Base-by-base conservation (phyloP, 2,797 vertebrate genomes). In the Enteromius treurensis region DNA sequence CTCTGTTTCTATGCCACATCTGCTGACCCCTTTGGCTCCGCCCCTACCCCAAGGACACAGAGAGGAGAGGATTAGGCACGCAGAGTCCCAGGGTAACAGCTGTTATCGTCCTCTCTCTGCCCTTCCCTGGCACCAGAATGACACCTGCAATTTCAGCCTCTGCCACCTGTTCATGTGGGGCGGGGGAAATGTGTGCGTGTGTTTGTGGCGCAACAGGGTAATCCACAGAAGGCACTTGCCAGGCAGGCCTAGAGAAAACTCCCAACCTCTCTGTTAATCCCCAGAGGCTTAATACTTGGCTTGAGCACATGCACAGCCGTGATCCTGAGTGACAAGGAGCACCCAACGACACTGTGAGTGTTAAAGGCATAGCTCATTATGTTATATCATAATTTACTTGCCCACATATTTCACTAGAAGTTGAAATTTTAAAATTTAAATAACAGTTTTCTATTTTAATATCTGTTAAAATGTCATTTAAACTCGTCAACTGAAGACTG, bases 201-300 rank as follows among this genome's bases (percentile, higher is more conserved):
- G 74, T 74, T 78, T 75, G 80, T 83, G 76, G 47, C 64, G 42
- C 80, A 83, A 75, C 77, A 55, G 70, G 70, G 71, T 86, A 86
- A 86, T 86, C 85, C 81, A 62, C 37, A 64, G 64, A 55, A 77
- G 75, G 42, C 75, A 71, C 67, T 83, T 78, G 67, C 67, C 82
- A 60, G 76, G 75, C 65, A 70, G 67, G 65, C 29, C 71, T 29
- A 70, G 70, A 80, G 85, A 80, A 85, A 83, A 70, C 86, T 85
- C 84, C 77, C 83, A 80, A 60, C 80, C 68, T 60, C 71, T 67
- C 78, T 19, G 68, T n/a, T 85, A 84, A 83, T 81, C 84, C 79
- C 42, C 32, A 45, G 17, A 34, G 78, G 81, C 78, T 85, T 87
- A 87, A 85, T 74, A 51, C 84, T 76, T 65, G 47, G 71, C 62